Evolutionary conservation across 2,113 vertebrate genomes (phyloP), one percentile per base, ranked within the genome.

Genomic region (Leptodactylus fuscus): DNA sequence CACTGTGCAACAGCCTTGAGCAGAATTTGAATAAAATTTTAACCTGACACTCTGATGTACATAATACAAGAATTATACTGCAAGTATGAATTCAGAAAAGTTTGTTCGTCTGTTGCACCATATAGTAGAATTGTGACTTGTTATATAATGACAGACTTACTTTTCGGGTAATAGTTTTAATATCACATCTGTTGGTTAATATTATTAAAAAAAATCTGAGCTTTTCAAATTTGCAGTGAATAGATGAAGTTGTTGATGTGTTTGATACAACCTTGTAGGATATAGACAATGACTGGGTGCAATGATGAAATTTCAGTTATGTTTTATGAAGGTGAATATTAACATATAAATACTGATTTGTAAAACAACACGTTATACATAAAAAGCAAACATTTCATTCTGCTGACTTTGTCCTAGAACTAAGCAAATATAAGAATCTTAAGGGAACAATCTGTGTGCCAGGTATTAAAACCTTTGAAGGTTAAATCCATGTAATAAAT

Each of bases 381-480:
- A 58, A 11, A 65, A 60, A 81, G 79, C 81, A 82, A 73, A 73
- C 49, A 82, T 82, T 16, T 3, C 20, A 32, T 44, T 75, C n/a
- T 24, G 48, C 32, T 82, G 49, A 53, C 69, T 60, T 38, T 82
- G 67, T 55, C 5, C 27, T 18, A 73, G 48, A 58, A 53, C 6
- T 73, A 82, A 41, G 69, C 69, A 82, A 82, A 82, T 73, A 73
- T 4, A 73, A 49, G 9, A 73, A 22, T 53, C 48, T 55, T 55
- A 13, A 71, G 67, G 65, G 81, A 73, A 34, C 11, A 82, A 36
- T 82, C 81, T 73, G 41, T 5, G 44, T 82, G 2, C 4, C 22
- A 49, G 74, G 74, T 55, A 69, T 82, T 69, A 73, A 82, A 82
- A 82, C 11, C 27, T 13, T 55, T 82, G 8, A 81, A 82, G 69